A percentile compares a stretch with the other conserved stretches of the same genome.
Evolutionary conservation across 1,140 invertebrate genomes (phyloP).

Genomic region (Limonius californicus): DNA sequence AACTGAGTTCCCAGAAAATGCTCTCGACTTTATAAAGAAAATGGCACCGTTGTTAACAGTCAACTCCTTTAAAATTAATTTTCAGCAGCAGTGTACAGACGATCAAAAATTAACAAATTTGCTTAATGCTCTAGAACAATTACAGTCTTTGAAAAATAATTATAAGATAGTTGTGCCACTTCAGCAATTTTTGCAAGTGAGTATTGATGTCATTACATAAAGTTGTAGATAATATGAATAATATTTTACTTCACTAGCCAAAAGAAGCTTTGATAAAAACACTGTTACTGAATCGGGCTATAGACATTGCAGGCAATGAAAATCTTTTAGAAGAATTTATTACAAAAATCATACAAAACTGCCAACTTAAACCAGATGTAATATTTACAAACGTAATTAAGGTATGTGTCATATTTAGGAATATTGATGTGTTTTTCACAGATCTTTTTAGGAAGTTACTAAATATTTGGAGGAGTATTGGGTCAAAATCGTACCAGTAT

Average conservation of each 20-base stretch:
- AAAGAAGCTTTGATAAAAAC: neutral
- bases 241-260: neutral
- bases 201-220: too few relatives aligned
- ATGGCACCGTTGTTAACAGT: constrained; percentile 28
- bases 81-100: constrained; percentile 22
- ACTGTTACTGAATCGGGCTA: neutral
- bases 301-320: constrained; percentile 21
- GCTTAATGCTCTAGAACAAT: constrained; percentile 22
- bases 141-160: constrained; percentile 28
- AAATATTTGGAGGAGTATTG: constrained; percentile 33
- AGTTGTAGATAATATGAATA: too few relatives aligned
- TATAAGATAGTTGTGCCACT: constrained; percentile 30
- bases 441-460: constrained; percentile 27
- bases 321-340: constrained; percentile 32
- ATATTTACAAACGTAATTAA: constrained; percentile 33
- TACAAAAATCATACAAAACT: constrained; percentile 29
- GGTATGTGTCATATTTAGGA: constrained; percentile 19
- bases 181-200: constrained; percentile 27
- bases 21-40: constrained; percentile 30
- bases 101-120: constrained; percentile 23
- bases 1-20: constrained; percentile 33
- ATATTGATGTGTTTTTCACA: neutral
- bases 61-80: constrained; percentile 12
- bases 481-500: constrained; percentile 21
- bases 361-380: constrained; percentile 23